A percentile compares a stretch with the other conserved stretches of the same genome.
Conservation (phyloP, 2,113 vertebrate species). For the Prochilodus magdalenae region DNA sequence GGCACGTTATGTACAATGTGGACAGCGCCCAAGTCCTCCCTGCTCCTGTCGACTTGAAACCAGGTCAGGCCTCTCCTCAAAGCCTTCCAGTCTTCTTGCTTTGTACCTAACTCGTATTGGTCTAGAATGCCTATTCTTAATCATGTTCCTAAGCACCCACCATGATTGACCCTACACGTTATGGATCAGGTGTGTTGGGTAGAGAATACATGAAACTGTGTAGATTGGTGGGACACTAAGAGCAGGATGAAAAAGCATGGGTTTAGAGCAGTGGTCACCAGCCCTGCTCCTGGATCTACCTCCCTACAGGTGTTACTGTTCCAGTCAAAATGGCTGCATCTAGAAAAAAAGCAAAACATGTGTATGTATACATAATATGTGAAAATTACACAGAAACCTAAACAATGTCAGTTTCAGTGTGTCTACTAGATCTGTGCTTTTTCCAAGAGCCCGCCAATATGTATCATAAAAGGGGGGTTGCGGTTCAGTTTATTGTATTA, state of each 20-base stretch:
- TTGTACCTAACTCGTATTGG: not conserved
- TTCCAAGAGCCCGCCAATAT: too few relatives aligned
- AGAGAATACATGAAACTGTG: not conserved
- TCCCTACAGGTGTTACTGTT: too few relatives aligned
- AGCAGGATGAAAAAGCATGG: not conserved
- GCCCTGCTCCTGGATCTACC: too few relatives aligned
- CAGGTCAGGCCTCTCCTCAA: constrained; percentile 78
- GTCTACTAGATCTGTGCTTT: too few relatives aligned
- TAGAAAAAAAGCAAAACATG: too few relatives aligned
- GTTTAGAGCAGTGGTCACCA: not conserved
- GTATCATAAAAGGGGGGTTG: too few relatives aligned
- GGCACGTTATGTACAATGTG: constrained; percentile 72
- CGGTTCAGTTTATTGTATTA: too few relatives aligned
- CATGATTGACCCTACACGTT: not conserved
- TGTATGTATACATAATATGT: too few relatives aligned
- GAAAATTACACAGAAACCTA: too few relatives aligned
- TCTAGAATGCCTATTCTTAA: not conserved
- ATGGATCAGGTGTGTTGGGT: not conserved
- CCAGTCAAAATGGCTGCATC: too few relatives aligned
- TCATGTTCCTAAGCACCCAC: too few relatives aligned
- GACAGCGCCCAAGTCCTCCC: constrained; percentile 75
- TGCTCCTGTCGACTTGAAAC: constrained; percentile 74
- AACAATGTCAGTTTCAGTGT: too few relatives aligned
- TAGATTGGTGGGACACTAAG: not conserved
- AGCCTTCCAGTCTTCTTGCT: not conserved